phyloP scores from a whole-genome alignment of 2,888 invertebrate genomes.

The Neelides folsomi region DNA sequence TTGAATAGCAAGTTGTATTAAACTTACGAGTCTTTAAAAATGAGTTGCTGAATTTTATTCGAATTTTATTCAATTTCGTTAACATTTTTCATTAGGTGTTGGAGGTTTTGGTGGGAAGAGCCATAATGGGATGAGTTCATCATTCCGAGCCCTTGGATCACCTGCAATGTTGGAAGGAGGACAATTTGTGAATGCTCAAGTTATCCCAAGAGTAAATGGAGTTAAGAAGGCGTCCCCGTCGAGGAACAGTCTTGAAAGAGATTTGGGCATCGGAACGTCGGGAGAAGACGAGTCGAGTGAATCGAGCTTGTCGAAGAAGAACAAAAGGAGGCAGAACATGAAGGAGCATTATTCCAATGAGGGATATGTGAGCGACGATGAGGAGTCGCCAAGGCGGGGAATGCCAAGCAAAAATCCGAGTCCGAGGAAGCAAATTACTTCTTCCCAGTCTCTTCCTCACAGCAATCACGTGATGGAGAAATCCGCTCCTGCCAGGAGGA shows the following conservation, averaged over 20 bases:
- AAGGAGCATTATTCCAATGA: conserved; percentile 47
- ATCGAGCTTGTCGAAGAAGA: conserved; percentile 54
- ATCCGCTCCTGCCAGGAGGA: conserved; percentile 11
- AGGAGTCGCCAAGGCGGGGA: conserved; percentile 41
- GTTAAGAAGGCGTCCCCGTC: conserved; percentile 21
- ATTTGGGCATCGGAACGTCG: conserved; percentile 66
- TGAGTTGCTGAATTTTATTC: too few species aligned
- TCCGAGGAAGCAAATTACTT: conserved; percentile 38
- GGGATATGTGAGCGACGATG: conserved; percentile 45
- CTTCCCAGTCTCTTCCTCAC: conserved; percentile 16
- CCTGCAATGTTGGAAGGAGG: conserved; percentile 21
- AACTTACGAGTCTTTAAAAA: too few species aligned
- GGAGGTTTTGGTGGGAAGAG: neutral
- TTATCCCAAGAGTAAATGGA: conserved; percentile 24
- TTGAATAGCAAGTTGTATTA: too few species aligned
- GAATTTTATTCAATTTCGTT: too few species aligned
- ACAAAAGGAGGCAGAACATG: conserved; percentile 37
- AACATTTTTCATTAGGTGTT: too few species aligned
- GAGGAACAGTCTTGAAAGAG: conserved; percentile 43
- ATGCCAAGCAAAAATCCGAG: conserved; percentile 38
- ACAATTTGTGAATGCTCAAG: conserved; percentile 27
- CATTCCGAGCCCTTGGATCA: conserved; percentile 8
- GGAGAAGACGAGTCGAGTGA: conserved; percentile 68
- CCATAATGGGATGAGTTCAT: too few species aligned
- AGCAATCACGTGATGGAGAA: conserved; percentile 4